Percentiles rank a stretch among this genome's conserved stretches.
phyloP scores from a whole-genome alignment of 2,888 invertebrate species.

The Bugulina stolonifera region DNA sequence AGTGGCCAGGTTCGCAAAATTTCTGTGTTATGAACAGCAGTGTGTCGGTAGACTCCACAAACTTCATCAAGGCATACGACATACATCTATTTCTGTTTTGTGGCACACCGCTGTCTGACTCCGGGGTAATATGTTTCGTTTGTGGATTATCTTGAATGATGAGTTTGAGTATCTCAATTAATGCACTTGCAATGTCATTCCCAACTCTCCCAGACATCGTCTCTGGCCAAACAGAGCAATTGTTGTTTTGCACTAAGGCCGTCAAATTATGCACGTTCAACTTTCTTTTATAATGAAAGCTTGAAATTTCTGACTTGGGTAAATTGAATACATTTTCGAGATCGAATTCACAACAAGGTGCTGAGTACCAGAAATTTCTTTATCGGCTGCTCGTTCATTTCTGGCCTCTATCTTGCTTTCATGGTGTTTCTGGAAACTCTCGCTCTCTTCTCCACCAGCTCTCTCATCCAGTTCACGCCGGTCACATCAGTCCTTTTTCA shows the following conservation, averaged over 20 bases:
- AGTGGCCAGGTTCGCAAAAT: constrained; percentile 7
- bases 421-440: not conserved
- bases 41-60: not conserved
- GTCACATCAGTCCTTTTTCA: too few relatives aligned
- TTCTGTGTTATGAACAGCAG: not conserved
- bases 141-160: too few relatives aligned
- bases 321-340: not conserved
- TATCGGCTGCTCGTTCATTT: not conserved
- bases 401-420: not conserved
- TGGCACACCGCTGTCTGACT: not conserved
- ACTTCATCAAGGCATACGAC: not conserved
- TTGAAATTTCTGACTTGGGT: not conserved
- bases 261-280: too few relatives aligned
- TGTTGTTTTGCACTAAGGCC: not conserved
- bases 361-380: not conserved
- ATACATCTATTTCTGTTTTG: not conserved
- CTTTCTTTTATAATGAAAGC: not conserved
- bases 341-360: not conserved
- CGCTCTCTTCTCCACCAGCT: too few relatives aligned
- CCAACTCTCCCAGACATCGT: not conserved
- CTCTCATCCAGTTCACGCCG: too few relatives aligned
- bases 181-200: not conserved
- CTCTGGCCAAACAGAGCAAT: not conserved
- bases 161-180: not conserved
- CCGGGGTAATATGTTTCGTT: not conserved